Evolutionary conservation across 2,888 invertebrate species (phyloP).

Genomic region (Hemithea aestivaria): DNA sequence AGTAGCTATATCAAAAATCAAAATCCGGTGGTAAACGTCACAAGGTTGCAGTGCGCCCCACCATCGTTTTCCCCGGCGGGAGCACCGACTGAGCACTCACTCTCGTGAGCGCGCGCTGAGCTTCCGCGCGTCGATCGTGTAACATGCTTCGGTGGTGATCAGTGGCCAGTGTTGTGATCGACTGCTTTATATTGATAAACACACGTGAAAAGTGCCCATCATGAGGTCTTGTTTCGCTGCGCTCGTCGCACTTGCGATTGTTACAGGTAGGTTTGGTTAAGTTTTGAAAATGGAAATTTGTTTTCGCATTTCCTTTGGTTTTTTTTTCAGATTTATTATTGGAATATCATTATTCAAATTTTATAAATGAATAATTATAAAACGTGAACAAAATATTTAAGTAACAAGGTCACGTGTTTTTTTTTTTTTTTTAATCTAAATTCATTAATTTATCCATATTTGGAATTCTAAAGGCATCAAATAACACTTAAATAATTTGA

Average conservation of each 20-base stretch:
- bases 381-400: too few relatives aligned
- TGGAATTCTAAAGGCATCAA: too few relatives aligned
- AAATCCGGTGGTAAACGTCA: conserved; percentile 3
- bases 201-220: conserved; percentile 47
- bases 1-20: neutral
- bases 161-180: conserved; percentile 63
- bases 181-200: conserved; percentile 41
- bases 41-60: conserved; percentile 35
- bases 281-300: conserved; percentile 2
- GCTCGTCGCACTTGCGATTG: conserved; percentile 54
- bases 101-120: conserved; percentile 66
- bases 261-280: conserved; percentile 52
- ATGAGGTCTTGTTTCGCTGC: conserved; percentile 67
- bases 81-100: conserved; percentile 37
- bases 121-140: conserved; percentile 61
- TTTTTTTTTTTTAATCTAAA: too few relatives aligned
- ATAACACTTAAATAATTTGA: too few relatives aligned
- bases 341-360: too few relatives aligned
- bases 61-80: conserved; percentile 31
- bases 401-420: too few relatives aligned
- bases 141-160: conserved; percentile 70
- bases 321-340: neutral
- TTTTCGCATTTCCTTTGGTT: conserved; percentile 3
- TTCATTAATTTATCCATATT: too few relatives aligned
- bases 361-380: too few relatives aligned